These are phyloP conservation scores for Fopius arisanus DNA, from an alignment of 1,140 invertebrate genomes.

Conservation along the genomic window DNA sequence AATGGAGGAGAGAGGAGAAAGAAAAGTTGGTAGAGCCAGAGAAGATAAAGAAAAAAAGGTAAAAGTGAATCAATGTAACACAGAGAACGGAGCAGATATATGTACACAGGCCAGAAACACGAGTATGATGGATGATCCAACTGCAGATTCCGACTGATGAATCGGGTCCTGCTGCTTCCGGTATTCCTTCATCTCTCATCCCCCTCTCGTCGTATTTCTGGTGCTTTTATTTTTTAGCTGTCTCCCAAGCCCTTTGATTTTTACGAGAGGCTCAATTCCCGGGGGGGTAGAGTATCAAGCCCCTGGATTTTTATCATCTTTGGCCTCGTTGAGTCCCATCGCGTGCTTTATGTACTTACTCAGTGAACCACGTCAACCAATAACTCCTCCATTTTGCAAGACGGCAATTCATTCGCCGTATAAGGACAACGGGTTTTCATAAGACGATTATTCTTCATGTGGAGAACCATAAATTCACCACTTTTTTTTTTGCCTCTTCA, in stretches of 20 bases:
- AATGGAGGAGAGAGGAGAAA: neutral
- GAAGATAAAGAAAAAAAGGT: conserved; percentile 6
- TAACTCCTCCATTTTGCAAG: neutral
- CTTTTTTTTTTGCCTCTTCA: too few species aligned
- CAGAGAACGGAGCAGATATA: conserved; percentile 3
- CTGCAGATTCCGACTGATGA: conserved; percentile 16
- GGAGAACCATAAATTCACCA: too few species aligned
- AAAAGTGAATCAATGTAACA: neutral
- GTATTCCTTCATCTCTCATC: conserved; percentile 23
- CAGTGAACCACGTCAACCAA: conserved; percentile 6
- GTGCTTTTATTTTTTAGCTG: neutral
- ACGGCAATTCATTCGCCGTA: neutral
- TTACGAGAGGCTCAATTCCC: neutral
- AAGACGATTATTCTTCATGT: neutral
- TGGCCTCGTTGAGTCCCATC: conserved; percentile 7
- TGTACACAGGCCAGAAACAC: conserved; percentile 1
- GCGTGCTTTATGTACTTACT: conserved; percentile 4
- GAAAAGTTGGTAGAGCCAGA: neutral
- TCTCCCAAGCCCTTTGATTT: neutral
- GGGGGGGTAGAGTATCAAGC: neutral
- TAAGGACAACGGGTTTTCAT: conserved; percentile 8
- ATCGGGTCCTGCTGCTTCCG: conserved; percentile 15
- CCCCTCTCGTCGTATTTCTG: neutral
- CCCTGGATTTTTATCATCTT: neutral
- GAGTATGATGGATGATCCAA: conserved; percentile 23